A percentile compares a stretch with the other conserved stretches of the same genome.
Conservation (phyloP, 2,113 vertebrate genomes). For the Lethenteron camtschaticum region DNA sequence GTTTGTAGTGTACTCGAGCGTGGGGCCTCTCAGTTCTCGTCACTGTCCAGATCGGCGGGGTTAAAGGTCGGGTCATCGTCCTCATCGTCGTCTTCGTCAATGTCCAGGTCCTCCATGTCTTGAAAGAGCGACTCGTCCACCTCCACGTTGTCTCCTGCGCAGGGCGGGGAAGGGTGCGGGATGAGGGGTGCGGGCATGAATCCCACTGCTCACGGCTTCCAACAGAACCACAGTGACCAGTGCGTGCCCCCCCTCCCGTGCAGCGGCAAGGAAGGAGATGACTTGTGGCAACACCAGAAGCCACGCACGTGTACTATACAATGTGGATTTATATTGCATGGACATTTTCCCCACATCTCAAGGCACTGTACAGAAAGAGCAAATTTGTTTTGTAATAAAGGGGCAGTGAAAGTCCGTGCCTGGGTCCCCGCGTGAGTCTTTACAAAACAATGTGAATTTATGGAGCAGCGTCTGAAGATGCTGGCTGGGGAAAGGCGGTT, state of each 20-base stretch:
- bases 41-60: slow-evolving; percentile 53
- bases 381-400: too few species aligned
- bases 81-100: slow-evolving; percentile 69
- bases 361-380: too few species aligned
- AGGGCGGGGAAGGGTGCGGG: slow-evolving; percentile 8
- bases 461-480: too few species aligned
- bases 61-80: slow-evolving; percentile 30
- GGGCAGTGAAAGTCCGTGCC: too few species aligned
- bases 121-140: slow-evolving; percentile 94
- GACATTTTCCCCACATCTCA: too few species aligned
- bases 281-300: neutral
- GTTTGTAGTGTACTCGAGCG: too few species aligned
- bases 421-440: too few species aligned
- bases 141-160: slow-evolving; percentile 76
- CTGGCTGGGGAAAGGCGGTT: too few species aligned
- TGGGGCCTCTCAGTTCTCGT: slow-evolving; percentile 26
- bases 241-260: neutral
- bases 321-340: neutral
- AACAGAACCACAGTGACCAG: neutral
- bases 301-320: neutral
- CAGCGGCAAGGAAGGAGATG: neutral
- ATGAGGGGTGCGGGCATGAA: neutral
- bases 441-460: too few species aligned
- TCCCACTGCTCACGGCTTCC: neutral
- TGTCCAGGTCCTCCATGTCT: slow-evolving; percentile 79